Base-by-base conservation (phyloP, 2,797 vertebrate genomes). In the Eulemur albifrons region DNA sequence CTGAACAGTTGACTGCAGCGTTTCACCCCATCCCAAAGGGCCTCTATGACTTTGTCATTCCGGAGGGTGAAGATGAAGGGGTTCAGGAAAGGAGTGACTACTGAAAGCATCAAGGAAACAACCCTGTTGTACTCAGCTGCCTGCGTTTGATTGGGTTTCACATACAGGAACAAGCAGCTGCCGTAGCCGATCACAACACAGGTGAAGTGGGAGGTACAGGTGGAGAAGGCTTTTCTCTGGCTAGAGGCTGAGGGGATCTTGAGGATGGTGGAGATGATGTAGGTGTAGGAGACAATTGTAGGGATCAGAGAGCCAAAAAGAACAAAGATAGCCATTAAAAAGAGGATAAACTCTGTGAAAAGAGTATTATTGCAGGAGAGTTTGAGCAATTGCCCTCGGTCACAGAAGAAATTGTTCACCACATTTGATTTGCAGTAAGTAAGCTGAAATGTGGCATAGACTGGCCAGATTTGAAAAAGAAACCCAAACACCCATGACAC, bases 51-150 rank as follows among this genome's bases (percentile, higher is more conserved):
- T 88, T 89, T 91, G 7, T 94, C 93, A 67, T 94, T 94, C 17
- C 4, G 0, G 8, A 92, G 48, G 11, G 93, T 92, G 72, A 96
- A 94, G 72, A 96, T 84, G 50, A 94, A 96, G n/a, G 84, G 77
- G 21, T 94, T 94, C 20, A 94, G 77, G 17, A 94, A 72, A 48
- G 88, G 84, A 14, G 72, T 94, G 23, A 92, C 93, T 54, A 84
- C 92, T 48, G 67, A 45, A 54, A 94, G 32, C 83, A 88, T 54
- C 70, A 94, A 30, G 20, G 79, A 93, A 1, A 45, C 85, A 2
- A 65, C n/a, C 52, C 30, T 30, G 17, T 92, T 96, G 48, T 88
- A 92, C 27, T 88, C 77, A 11, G 84, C 61, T 9, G 89, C 95
- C 77, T 92, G 88, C 0, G 38, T 94, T n/a, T 94, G 77, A 54